Evolutionary conservation across 2,888 invertebrate genomes (phyloP).

Genomic region (Protophormia terraenovae): DNA sequence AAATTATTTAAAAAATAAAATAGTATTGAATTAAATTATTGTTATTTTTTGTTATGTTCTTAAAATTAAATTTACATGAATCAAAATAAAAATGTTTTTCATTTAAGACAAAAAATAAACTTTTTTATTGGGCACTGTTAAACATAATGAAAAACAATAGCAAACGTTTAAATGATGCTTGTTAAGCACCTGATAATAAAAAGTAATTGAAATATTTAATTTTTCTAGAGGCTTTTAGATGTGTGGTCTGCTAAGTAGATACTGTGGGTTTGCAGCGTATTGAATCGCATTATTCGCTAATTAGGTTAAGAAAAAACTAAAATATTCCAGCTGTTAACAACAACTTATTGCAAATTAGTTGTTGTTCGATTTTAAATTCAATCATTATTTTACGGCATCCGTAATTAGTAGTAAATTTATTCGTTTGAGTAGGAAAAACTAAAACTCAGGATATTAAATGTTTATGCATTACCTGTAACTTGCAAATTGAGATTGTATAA

Average conservation of each 20-base stretch:
- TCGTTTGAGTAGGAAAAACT: not conserved
- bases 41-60: too few relatives aligned
- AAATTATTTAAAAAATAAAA: too few relatives aligned
- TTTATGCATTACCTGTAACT: too few relatives aligned
- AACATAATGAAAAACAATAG: not conserved
- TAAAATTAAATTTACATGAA: not conserved
- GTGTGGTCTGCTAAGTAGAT: constrained; percentile 9
- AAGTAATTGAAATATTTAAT: constrained; percentile 39
- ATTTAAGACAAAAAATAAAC: not conserved
- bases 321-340: constrained; percentile 9
- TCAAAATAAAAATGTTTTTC: not conserved
- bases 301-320: constrained; percentile 16
- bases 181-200: constrained; percentile 20
- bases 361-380: constrained; percentile 30
- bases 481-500: too few relatives aligned
- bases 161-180: not conserved
- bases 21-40: too few relatives aligned
- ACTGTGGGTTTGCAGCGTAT: constrained; percentile 1
- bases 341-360: constrained; percentile 46
- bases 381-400: constrained; percentile 17
- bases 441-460: not conserved
- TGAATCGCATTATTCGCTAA: constrained; percentile 46
- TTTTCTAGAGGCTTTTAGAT: not conserved
- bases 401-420: not conserved
- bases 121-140: not conserved